A percentile compares a stretch with the other conserved stretches of the same genome.
These are phyloP conservation scores for Stenurella melanura DNA, from an alignment of 2,888 invertebrate genomes.

Conservation along the genomic window DNA sequence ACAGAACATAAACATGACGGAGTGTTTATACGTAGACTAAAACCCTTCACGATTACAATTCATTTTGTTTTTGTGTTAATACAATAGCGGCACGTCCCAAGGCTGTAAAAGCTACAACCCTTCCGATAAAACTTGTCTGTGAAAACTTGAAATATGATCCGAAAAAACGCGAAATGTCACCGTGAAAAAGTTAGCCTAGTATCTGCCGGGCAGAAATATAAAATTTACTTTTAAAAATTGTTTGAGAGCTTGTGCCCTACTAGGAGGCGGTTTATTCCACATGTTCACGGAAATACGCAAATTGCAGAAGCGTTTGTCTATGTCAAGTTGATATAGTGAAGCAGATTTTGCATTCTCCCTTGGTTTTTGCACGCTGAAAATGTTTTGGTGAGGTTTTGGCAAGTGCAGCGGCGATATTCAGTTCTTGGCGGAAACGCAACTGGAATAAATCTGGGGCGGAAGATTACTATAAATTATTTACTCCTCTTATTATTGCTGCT, in stretches of 20 bases:
- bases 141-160: not conserved
- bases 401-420: conserved; percentile 53
- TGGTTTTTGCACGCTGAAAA: conserved; percentile 57
- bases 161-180: not conserved
- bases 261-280: conserved; percentile 54
- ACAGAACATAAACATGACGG: too few species aligned
- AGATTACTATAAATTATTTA: conserved; percentile 44
- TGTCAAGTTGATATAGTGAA: conserved; percentile 62
- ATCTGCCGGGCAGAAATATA: not conserved
- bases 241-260: conserved; percentile 42
- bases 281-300: conserved; percentile 64
- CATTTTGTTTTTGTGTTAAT: not conserved
- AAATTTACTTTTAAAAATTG: conserved; percentile 5
- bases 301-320: conserved; percentile 62
- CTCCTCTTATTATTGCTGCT: conserved; percentile 38
- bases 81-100: not conserved
- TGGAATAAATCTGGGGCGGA: conserved; percentile 47
- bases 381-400: conserved; percentile 60
- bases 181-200: not conserved
- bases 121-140: not conserved
- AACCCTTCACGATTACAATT: not conserved
- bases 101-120: not conserved
- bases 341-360: conserved; percentile 63
- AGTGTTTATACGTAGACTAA: too few species aligned
- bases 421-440: conserved; percentile 55